Conservation (phyloP, 2,797 vertebrate genomes). For the Petrocephalus schoutedeni region DNA sequence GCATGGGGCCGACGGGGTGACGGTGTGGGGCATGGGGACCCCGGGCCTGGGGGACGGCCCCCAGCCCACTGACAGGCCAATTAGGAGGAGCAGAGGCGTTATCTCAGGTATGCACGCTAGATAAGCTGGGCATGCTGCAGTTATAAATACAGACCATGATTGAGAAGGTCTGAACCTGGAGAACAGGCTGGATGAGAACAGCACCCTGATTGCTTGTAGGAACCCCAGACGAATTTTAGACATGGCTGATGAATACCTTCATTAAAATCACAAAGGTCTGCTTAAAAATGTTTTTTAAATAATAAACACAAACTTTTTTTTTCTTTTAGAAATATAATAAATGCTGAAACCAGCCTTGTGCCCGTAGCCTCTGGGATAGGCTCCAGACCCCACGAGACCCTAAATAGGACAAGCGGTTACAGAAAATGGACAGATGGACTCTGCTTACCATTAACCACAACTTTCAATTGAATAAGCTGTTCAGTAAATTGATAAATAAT, state of each 20-base stretch:
- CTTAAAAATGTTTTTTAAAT: neutral
- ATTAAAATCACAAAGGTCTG: neutral
- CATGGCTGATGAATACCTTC: neutral
- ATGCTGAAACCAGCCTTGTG: neutral
- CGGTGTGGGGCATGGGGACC: neutral
- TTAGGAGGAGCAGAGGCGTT: conserved; percentile 42
- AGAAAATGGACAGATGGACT: neutral
- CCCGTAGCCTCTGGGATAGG: neutral
- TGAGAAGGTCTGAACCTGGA: neutral
- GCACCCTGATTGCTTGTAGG: neutral
- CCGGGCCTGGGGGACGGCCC: conserved; percentile 10
- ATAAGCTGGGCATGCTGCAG: conserved; percentile 43
- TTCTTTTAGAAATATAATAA: neutral
- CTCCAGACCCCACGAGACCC: neutral
- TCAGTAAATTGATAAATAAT: neutral
- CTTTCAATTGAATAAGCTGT: neutral
- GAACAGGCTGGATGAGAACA: neutral
- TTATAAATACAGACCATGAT: neutral
- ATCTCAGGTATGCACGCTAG: conserved; percentile 50
- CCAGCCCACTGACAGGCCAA: conserved; percentile 54
- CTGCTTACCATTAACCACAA: neutral
- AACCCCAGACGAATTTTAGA: neutral
- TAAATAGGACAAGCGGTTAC: neutral
- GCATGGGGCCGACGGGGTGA: neutral
- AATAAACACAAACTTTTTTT: neutral